Percentiles rank a stretch among this genome's conserved stretches.
These are phyloP conservation scores for Lagopus muta DNA, from an alignment of 2,113 vertebrate genomes.

Conservation along the genomic window DNA sequence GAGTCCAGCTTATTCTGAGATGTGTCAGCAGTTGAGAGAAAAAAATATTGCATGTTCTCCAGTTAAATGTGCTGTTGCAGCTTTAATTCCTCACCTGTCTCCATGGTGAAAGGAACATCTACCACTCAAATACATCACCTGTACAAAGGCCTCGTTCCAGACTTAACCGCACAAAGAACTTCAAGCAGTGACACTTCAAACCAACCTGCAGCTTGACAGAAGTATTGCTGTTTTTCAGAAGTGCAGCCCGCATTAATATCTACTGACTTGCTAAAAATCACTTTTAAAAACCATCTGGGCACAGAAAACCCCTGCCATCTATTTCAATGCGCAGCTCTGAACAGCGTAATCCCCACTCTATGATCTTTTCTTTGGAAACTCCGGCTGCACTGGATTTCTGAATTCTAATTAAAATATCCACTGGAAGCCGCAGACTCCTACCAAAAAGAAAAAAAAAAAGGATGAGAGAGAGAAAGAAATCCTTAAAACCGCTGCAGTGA, in stretches of 20 bases:
- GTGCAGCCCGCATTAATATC: background rate
- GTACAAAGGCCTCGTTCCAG: background rate
- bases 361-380: conserved; percentile 6
- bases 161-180: background rate
- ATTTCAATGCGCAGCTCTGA: background rate
- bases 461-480: background rate
- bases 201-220: background rate
- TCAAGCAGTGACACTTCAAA: background rate
- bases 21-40: background rate
- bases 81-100: background rate
- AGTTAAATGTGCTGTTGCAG: background rate
- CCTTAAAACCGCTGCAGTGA: background rate
- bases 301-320: background rate
- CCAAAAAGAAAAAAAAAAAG: background rate
- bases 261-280: background rate
- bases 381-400: background rate
- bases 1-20: too few species aligned
- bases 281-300: background rate
- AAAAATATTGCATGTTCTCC: fast-evolving
- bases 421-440: background rate
- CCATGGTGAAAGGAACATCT: background rate
- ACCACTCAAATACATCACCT: background rate
- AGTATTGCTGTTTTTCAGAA: background rate
- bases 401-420: conserved; percentile 3
- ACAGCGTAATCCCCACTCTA: background rate